These are phyloP conservation scores for Neuroscelio doddi DNA, from an alignment of 2,888 invertebrate species.

Conservation along the genomic window DNA sequence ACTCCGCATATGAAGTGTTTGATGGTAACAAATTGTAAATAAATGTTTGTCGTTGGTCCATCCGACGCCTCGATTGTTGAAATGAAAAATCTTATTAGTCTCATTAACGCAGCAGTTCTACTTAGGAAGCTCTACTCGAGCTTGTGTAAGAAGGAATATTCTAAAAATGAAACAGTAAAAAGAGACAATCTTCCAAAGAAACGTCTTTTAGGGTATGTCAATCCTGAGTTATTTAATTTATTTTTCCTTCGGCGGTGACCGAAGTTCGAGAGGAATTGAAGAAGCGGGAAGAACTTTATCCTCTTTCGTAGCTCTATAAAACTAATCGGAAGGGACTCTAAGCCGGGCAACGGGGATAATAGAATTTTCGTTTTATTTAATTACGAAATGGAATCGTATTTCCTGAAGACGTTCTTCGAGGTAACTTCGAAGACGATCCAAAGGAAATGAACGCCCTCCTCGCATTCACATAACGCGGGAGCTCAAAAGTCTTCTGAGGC, in stretches of 20 bases:
- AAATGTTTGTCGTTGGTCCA: too few relatives aligned
- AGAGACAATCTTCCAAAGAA: conserved; percentile 11
- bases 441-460: too few relatives aligned
- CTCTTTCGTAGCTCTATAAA: conserved; percentile 23
- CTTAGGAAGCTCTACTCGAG: too few relatives aligned
- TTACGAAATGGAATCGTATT: conserved; percentile 24
- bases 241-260: conserved; percentile 29
- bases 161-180: neutral
- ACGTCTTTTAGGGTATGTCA: conserved; percentile 19
- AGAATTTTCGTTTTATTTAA: conserved; percentile 40
- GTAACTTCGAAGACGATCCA: conserved; percentile 10
- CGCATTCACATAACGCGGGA: too few relatives aligned
- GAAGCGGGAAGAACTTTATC: conserved; percentile 20
- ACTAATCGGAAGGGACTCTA: conserved; percentile 38
- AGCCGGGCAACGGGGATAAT: conserved; percentile 32
- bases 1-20: too few relatives aligned
- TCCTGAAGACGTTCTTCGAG: neutral
- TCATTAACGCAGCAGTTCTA: too few relatives aligned
- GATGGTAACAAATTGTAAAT: too few relatives aligned
- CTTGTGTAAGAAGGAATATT: too few relatives aligned
- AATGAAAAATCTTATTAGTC: too few relatives aligned
- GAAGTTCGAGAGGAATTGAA: conserved; percentile 18
- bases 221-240: conserved; percentile 34
- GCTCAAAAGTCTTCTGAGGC: neutral
- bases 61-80: too few relatives aligned